phyloP scores from a whole-genome alignment of 30 jellyfish, hydroid and myxozoan species.

The Hydra vulgaris region DNA sequence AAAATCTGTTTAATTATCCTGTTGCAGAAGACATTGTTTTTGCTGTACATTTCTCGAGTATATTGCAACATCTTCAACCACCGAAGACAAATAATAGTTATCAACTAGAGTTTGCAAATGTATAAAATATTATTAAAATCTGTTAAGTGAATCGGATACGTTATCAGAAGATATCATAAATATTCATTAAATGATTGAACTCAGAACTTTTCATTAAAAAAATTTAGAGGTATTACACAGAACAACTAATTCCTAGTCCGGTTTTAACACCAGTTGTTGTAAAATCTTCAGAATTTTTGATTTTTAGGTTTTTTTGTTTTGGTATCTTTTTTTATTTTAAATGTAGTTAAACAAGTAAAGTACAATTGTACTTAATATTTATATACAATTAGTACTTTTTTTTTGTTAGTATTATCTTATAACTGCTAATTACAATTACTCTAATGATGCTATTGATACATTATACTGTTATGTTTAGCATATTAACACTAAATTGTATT shows the following conservation, averaged over 20 bases:
- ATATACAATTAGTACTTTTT: background rate
- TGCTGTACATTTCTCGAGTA: background rate
- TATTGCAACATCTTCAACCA: background rate
- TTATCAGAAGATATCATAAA: background rate
- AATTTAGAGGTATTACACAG: background rate
- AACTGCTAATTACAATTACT: background rate
- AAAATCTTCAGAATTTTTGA: background rate
- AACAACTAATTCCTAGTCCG: background rate
- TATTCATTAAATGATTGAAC: background rate
- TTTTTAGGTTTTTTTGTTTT: background rate
- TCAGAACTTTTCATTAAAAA: background rate
- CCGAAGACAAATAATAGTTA: background rate
- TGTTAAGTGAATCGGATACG: background rate
- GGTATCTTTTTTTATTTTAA: background rate
- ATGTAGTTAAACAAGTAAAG: background rate
- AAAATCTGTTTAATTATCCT: background rate
- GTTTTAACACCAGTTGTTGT: background rate
- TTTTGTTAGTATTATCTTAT: background rate
- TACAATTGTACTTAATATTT: background rate
- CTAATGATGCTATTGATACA: background rate
- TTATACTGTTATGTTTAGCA: background rate
- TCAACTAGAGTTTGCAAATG: background rate
- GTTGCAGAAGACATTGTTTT: background rate
- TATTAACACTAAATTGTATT: background rate
- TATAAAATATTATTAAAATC: background rate